Conservation (phyloP, 1,140 invertebrate genomes). For the Triops longicaudatus region DNA sequence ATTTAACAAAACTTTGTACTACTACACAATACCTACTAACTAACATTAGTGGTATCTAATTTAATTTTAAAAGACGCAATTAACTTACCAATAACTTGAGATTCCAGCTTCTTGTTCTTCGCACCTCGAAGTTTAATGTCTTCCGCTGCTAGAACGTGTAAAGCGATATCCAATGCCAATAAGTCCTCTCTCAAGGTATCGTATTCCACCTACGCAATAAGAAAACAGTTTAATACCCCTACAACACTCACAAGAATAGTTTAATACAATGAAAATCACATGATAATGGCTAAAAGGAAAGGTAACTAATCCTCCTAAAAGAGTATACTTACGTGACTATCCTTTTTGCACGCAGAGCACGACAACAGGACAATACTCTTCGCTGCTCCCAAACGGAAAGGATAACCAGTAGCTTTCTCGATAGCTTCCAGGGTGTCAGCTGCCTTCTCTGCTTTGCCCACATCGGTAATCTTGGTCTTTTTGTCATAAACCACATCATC, state of each 20-base stretch:
- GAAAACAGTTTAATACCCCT: neutral
- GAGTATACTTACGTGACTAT: neutral
- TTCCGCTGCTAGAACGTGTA: neutral
- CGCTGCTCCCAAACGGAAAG: conserved; percentile 50
- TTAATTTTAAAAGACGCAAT: no score
- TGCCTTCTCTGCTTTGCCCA: conserved; percentile 30
- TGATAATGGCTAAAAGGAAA: neutral
- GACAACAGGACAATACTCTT: conserved; percentile 35
- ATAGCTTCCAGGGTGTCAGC: conserved; percentile 39
- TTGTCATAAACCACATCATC: conserved; percentile 47
- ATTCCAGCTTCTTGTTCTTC: neutral
- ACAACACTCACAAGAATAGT: neutral
- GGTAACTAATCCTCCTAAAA: neutral
- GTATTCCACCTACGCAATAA: neutral
- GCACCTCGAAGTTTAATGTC: neutral
- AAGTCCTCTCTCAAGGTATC: neutral
- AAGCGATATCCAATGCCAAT: neutral
- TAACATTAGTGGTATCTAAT: no score
- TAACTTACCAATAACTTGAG: neutral
- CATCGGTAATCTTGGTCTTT: conserved; percentile 43
- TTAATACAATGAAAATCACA: neutral
- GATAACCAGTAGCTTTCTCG: conserved; percentile 47
- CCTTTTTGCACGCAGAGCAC: neutral
- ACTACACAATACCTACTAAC: no score
- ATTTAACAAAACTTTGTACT: no score